Base-by-base conservation (phyloP, 2,888 invertebrate species). In the Catocala sponsa region DNA sequence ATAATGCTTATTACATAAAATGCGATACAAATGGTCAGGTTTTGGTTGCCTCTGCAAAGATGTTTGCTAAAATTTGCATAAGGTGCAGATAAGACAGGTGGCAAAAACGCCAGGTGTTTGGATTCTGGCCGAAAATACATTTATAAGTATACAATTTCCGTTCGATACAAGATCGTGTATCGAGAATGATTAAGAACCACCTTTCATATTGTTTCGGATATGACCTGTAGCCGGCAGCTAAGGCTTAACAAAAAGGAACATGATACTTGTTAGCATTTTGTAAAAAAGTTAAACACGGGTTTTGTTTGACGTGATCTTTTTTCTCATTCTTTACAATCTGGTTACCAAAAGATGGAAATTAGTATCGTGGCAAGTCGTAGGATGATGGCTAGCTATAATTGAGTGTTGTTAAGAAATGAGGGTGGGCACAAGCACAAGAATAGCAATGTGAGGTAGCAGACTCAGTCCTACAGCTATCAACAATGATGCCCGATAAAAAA, bases 11-110 rank as follows among this genome's bases (percentile, higher is more conserved):
- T 44, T 44, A 44, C n/a, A 44, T 12, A 44, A 62, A 70, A 68
- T 44, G 67, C 58, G 59, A 64, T 68, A 60, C 10, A 56, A 72
- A 68, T 64, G 52, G 63, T 65, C 64, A 63, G 57, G 72, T 66
- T 56, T 41, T 64, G 54, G 65, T 50, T 65, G 56, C 47, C 42
- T 60, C 50, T 4, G 57, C 38, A 74, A 72, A 63, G 66, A 68
- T 73, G 71, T 71, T 70, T 44, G 44, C 64, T 55, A 55, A 72
- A 71, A 81, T 82, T 81, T 80, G 73, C 79, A 82, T 80, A 71
- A 9, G 54, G 59, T 55, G 63, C 63, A 60, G 54, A 46, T 32
- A 43, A 68, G 68, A 68, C 81, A 79, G 82, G 76, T 78, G 81
- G 78, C 38, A 65, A 66, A 68, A 63, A 68, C 64, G 64, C 68